These are phyloP conservation scores for Papilio gigon DNA, from an alignment of 2,888 invertebrate species.

Conservation along the genomic window DNA sequence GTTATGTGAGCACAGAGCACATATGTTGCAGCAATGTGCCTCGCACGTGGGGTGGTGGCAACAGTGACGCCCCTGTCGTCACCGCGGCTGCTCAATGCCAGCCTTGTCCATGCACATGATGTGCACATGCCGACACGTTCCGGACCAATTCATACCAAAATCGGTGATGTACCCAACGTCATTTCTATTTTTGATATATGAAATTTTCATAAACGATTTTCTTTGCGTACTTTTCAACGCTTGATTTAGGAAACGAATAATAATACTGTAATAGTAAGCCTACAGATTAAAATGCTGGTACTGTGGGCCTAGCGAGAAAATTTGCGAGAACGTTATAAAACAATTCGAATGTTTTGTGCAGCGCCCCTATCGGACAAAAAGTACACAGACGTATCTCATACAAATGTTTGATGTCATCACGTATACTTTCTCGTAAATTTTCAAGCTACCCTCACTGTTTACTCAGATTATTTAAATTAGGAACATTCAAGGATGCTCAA, in stretches of 20 bases:
- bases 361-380: too few relatives aligned
- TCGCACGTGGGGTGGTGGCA: conserved; percentile 65
- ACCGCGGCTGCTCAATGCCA: conserved; percentile 62
- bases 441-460: too few relatives aligned
- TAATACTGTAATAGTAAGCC: not conserved
- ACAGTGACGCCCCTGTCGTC: conserved; percentile 54
- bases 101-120: conserved; percentile 71
- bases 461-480: conserved; percentile 10
- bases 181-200: conserved; percentile 14
- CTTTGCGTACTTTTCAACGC: not conserved
- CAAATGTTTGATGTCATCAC: too few relatives aligned
- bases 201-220: not conserved
- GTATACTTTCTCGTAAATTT: too few relatives aligned
- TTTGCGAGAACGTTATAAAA: too few relatives aligned
- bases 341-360: too few relatives aligned
- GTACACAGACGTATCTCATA: too few relatives aligned
- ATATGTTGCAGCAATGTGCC: conserved; percentile 65
- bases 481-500: not conserved
- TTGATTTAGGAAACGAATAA: not conserved
- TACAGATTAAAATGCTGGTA: not conserved
- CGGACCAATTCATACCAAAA: conserved; percentile 31
- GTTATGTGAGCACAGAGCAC: conserved; percentile 41
- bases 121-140: conserved; percentile 50
- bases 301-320: too few relatives aligned
- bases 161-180: conserved; percentile 12